phyloP scores from a whole-genome alignment of 1,140 invertebrate genomes.

The Cotesia vestalis region DNA sequence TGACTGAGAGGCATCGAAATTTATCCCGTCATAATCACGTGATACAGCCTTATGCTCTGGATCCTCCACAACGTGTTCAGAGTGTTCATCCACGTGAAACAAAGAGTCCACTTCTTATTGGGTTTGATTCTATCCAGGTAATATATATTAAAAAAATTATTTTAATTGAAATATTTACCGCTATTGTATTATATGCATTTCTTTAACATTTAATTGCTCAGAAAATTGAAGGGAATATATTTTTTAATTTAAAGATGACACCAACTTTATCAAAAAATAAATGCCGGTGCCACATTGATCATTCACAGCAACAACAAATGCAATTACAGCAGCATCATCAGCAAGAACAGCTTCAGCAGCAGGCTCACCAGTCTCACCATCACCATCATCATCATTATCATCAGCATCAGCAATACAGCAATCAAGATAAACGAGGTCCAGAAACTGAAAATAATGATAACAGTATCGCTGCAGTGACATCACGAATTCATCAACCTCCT shows the following conservation, averaged over 20 bases:
- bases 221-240: not conserved
- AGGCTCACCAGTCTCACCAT: conserved; percentile 31
- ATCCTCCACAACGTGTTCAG: conserved; percentile 33
- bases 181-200: not conserved
- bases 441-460: conserved; percentile 51
- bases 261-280: conserved; percentile 55
- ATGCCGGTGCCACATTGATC: conserved; percentile 59
- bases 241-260: conserved; percentile 47
- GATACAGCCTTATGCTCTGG: conserved; percentile 29
- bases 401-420: conserved; percentile 48
- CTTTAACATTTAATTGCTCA: not conserved
- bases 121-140: conserved; percentile 57
- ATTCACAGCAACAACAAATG: conserved; percentile 34
- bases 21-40: conserved; percentile 31
- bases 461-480: conserved; percentile 50
- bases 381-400: conserved; percentile 38
- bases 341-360: conserved; percentile 34
- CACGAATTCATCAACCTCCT: conserved; percentile 61
- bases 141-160: not conserved
- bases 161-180: not conserved
- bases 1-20: conserved; percentile 30
- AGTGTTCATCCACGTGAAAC: conserved; percentile 36
- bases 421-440: conserved; percentile 46
- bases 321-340: conserved; percentile 31
- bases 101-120: conserved; percentile 52